A percentile compares a stretch with the other conserved stretches of the same genome.
Conservation (phyloP, 2,888 invertebrate species). For the Drosophila maculinotata region DNA sequence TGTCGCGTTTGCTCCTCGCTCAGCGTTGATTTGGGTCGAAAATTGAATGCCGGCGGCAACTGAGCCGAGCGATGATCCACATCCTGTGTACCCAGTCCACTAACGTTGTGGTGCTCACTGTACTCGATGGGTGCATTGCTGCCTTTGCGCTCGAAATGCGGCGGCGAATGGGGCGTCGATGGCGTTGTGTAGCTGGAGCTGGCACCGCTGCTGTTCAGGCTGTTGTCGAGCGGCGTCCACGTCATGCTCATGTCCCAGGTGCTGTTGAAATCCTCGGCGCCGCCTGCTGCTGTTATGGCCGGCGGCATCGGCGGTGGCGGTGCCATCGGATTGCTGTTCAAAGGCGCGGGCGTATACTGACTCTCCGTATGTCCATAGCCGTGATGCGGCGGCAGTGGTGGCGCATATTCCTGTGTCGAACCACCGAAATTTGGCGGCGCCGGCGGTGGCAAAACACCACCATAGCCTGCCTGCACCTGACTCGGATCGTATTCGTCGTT, state of each 20-base stretch:
- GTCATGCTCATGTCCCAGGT: constrained; percentile 86
- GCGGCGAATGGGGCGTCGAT: constrained; percentile 88
- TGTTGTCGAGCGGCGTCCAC: constrained; percentile 81
- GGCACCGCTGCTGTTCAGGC: constrained; percentile 82
- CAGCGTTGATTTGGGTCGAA: constrained; percentile 72
- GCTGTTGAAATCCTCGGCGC: constrained; percentile 83
- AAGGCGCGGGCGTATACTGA: constrained; percentile 71
- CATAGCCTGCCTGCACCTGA: constrained; percentile 52
- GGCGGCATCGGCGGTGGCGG: constrained; percentile 70
- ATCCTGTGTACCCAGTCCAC: constrained; percentile 85
- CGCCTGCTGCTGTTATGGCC: constrained; percentile 17
- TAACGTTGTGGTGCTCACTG: constrained; percentile 85
- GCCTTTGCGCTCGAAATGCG: constrained; percentile 87
- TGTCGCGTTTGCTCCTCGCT: constrained; percentile 83
- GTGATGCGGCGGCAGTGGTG: constrained; percentile 82
- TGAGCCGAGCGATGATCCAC: constrained; percentile 88
- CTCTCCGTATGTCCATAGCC: constrained; percentile 72
- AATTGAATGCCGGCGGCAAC: constrained; percentile 85
- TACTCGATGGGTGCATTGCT: constrained; percentile 87
- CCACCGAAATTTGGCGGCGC: constrained; percentile 66
- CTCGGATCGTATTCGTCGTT: constrained; percentile 58
- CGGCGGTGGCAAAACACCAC: constrained; percentile 70
- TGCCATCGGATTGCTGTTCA: constrained; percentile 55
- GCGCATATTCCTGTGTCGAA: constrained; percentile 59
- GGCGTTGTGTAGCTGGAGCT: constrained; percentile 70